Evolutionary conservation across 2,797 vertebrate genomes (phyloP).

Genomic region (Sandelia bainsii): DNA sequence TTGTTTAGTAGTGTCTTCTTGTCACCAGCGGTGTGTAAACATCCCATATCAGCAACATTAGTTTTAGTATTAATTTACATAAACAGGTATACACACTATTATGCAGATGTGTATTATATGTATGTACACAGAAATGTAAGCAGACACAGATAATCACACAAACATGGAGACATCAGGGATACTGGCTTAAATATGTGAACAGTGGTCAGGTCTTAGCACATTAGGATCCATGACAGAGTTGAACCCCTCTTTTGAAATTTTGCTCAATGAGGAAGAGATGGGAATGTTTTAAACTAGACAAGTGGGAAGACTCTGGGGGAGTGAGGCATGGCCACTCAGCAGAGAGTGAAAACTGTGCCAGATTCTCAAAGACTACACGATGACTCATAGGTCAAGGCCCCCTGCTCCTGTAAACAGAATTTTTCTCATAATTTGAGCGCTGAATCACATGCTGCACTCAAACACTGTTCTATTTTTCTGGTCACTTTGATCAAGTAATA

Average conservation of each 20-base stretch:
- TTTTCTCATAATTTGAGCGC: slow-evolving; percentile 67
- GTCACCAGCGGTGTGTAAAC: not conserved
- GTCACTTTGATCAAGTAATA: slow-evolving; percentile 43
- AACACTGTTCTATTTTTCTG: slow-evolving; percentile 21
- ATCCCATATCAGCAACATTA: not conserved
- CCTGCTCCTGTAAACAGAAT: slow-evolving; percentile 70
- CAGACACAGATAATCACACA: slow-evolving; percentile 8
- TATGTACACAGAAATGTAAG: slow-evolving; percentile 4
- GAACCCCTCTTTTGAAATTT: slow-evolving; percentile 16
- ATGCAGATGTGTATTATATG: not conserved
- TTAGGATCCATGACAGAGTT: slow-evolving; percentile 32
- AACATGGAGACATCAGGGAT: slow-evolving; percentile 18
- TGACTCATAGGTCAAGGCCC: slow-evolving; percentile 77
- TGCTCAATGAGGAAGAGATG: slow-evolving; percentile 11
- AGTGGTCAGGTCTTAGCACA: slow-evolving; percentile 52
- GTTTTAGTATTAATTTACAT: not conserved
- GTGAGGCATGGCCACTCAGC: slow-evolving; percentile 48
- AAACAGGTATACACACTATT: not conserved
- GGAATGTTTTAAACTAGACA: slow-evolving; percentile 40
- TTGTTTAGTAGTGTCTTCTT: too few species aligned
- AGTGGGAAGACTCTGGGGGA: slow-evolving; percentile 43
- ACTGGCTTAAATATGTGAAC: slow-evolving; percentile 45
- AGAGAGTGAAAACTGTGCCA: slow-evolving; percentile 51
- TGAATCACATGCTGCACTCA: slow-evolving; percentile 60
- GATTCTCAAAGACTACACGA: slow-evolving; percentile 57